Percentiles rank a stretch among this genome's conserved stretches.
Evolutionary conservation across 1,140 invertebrate genomes (phyloP).

Genomic region (Drosophila nebulosa): DNA sequence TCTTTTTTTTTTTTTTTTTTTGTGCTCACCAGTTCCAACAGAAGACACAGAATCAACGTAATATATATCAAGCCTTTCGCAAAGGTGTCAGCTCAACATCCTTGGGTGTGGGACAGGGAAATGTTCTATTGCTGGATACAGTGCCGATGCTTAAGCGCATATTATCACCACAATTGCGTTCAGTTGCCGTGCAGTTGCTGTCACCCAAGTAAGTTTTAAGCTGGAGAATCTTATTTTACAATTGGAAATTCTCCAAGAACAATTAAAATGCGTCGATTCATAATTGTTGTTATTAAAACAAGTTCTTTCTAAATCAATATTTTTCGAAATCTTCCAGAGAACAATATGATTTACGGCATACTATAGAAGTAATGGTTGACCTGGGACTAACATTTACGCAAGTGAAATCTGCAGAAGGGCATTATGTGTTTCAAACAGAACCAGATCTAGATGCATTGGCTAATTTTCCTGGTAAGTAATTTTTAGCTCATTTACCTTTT

Average conservation of each 20-base stretch:
- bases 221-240: conserved; percentile 1
- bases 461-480: conserved; percentile 57
- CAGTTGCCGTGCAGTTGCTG: conserved; percentile 84
- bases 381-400: conserved; percentile 94
- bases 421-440: conserved; percentile 90
- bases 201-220: conserved; percentile 45
- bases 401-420: conserved; percentile 88
- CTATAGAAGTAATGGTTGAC: conserved; percentile 93
- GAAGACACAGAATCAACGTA: conserved; percentile 83
- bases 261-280: too few species aligned
- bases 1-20: background rate
- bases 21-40: conserved; percentile 82
- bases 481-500: background rate
- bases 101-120: conserved; percentile 83
- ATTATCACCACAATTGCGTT: conserved; percentile 88
- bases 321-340: conserved; percentile 83
- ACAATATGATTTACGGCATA: conserved; percentile 85
- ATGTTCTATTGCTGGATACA: conserved; percentile 86
- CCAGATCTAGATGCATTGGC: conserved; percentile 84
- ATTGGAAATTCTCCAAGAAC: too few species aligned
- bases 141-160: conserved; percentile 89
- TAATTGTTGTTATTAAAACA: too few species aligned
- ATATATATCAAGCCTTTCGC: conserved; percentile 84
- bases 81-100: conserved; percentile 85
- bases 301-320: too few species aligned